Conservation (phyloP, 1,140 invertebrate genomes). For the Meloidogyne hapla region DNA sequence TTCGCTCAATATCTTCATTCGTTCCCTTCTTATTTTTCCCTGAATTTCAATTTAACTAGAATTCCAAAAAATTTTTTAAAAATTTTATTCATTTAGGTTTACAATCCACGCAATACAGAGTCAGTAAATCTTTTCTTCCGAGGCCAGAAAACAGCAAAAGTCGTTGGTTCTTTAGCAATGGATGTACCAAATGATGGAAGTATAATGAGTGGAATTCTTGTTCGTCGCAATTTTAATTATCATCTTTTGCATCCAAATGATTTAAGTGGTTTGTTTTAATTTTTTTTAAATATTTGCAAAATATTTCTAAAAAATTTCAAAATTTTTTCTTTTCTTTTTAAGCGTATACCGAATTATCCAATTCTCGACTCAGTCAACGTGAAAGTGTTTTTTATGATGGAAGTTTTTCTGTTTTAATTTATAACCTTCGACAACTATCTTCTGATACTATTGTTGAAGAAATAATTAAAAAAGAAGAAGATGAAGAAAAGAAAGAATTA, state of each 20-base stretch:
- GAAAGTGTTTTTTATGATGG: slow-evolving; percentile 84
- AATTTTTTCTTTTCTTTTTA: no score
- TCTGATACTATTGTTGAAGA: slow-evolving; percentile 68
- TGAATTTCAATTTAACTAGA: no score
- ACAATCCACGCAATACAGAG: slow-evolving; percentile 93
- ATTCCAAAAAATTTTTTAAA: slow-evolving; percentile 22
- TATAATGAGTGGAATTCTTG: slow-evolving; percentile 75
- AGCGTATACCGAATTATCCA: slow-evolving; percentile 93
- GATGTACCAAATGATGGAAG: slow-evolving; percentile 36
- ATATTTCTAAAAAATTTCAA: neutral
- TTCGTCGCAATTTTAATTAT: slow-evolving; percentile 97
- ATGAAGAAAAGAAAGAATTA: slow-evolving; percentile 19
- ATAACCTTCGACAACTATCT: slow-evolving; percentile 79
- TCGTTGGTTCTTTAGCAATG: slow-evolving; percentile 64
- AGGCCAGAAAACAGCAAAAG: slow-evolving; percentile 96
- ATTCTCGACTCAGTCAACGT: slow-evolving; percentile 85
- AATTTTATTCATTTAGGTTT: slow-evolving; percentile 68
- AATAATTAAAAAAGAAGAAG: neutral
- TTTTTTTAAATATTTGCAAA: slow-evolving; percentile 5
- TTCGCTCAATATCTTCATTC: no score
- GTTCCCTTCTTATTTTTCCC: neutral
- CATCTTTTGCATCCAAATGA: slow-evolving; percentile 87
- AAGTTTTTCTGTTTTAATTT: slow-evolving; percentile 75
- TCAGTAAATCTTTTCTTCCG: slow-evolving; percentile 87
- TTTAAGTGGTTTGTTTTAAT: slow-evolving; percentile 66